These are phyloP conservation scores for Ivindomyrus marchei DNA, from an alignment of 2,113 vertebrate species.

Conservation along the genomic window DNA sequence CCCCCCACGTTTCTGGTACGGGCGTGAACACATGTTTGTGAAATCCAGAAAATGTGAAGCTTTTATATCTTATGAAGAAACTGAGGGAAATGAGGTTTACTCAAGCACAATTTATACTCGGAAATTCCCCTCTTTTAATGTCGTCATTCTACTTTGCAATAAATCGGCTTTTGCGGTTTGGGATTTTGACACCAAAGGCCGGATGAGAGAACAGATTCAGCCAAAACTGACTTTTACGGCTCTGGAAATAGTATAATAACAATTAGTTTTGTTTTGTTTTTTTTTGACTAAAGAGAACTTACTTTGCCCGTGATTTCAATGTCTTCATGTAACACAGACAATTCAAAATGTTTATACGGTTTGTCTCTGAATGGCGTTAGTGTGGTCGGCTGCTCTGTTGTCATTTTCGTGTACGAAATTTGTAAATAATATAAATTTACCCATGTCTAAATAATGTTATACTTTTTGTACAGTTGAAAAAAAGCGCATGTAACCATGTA, in stretches of 20 bases:
- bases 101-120: constrained; percentile 13
- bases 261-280: background rate
- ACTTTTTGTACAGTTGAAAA: constrained; percentile 71
- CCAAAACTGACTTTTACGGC: constrained; percentile 13
- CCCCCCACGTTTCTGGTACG: background rate
- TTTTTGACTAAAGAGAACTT: background rate
- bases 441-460: constrained; percentile 51
- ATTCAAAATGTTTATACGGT: constrained; percentile 8
- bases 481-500: constrained; percentile 68
- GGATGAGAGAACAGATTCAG: background rate
- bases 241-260: background rate
- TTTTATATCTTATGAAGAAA: background rate
- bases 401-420: constrained; percentile 59
- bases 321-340: background rate
- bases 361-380: constrained; percentile 52
- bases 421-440: constrained; percentile 67
- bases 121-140: background rate
- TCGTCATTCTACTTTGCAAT: background rate
- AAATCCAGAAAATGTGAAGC: constrained; percentile 14
- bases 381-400: constrained; percentile 61
- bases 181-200: background rate
- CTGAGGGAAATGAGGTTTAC: background rate
- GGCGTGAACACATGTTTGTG: background rate
- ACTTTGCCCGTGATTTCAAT: background rate
- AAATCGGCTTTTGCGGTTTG: background rate